Evolutionary conservation across 1,140 invertebrate species (phyloP).

Genomic region (Bombus waltoni): DNA sequence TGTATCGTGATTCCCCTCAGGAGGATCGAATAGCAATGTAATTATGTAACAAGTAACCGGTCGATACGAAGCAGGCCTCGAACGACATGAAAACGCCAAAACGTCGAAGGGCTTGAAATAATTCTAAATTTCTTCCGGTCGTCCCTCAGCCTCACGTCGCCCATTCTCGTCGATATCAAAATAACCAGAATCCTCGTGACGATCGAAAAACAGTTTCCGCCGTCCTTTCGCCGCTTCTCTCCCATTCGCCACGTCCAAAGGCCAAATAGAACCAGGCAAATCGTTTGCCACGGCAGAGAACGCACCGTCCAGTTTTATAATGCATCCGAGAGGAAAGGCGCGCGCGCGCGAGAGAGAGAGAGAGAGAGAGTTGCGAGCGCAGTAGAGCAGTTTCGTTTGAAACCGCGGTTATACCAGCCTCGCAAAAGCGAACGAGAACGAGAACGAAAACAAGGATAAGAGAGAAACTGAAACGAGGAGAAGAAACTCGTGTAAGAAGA

Average conservation of each 20-base stretch:
- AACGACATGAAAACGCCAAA: background rate
- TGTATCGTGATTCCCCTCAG: background rate
- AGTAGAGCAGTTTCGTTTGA: constrained; percentile 42
- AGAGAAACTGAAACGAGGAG: background rate
- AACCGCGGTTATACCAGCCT: background rate
- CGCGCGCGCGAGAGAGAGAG: no score
- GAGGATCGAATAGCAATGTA: background rate
- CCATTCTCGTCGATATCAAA: background rate
- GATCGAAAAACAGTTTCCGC: background rate
- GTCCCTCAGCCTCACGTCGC: no score
- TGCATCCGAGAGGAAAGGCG: constrained; percentile 2
- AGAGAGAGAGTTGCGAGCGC: constrained; percentile 7
- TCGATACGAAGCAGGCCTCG: background rate
- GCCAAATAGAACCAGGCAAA: constrained; percentile 18
- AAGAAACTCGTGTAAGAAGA: background rate
- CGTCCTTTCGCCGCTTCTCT: background rate
- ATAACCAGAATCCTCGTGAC: background rate
- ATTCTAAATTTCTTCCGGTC: background rate
- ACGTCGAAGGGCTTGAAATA: background rate
- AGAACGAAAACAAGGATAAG: background rate
- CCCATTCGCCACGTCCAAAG: no score
- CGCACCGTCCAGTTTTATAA: constrained; percentile 37
- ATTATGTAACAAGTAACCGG: background rate
- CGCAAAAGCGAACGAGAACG: background rate
- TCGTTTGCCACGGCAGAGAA: constrained; percentile 18